Evolutionary conservation across 2,797 vertebrate genomes (phyloP).

Genomic region (Calcarius lapponicus): DNA sequence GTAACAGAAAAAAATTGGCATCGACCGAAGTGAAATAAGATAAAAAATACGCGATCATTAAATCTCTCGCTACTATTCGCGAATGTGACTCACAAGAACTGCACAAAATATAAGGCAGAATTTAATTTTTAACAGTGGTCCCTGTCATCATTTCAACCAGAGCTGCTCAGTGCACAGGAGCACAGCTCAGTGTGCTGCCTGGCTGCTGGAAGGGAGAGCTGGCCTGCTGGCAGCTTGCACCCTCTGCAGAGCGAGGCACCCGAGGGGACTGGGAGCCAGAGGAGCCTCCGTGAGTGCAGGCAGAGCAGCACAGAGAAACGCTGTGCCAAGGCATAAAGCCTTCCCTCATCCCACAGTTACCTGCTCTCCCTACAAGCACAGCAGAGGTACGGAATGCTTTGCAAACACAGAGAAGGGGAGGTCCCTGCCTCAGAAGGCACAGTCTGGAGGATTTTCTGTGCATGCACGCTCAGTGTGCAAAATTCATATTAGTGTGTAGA

Average conservation of each 20-base stretch:
- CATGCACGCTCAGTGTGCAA: fast-evolving
- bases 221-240: background rate
- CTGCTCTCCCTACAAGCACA: background rate
- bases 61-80: constrained; percentile 99
- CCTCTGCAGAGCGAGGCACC: background rate
- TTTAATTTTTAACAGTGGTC: constrained; percentile 98
- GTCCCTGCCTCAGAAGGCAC: background rate
- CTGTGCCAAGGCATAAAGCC: background rate
- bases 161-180: constrained; percentile 65
- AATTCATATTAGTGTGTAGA: background rate
- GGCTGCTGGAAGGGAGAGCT: background rate
- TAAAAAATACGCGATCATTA: constrained; percentile 99
- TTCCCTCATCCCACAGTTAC: background rate
- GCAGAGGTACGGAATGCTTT: fast-evolving
- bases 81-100: constrained; percentile 98
- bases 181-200: background rate
- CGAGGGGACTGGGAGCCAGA: background rate
- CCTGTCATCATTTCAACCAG: constrained; percentile 98
- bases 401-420: background rate
- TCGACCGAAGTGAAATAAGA: constrained; percentile 97
- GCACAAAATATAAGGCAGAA: constrained; percentile 98
- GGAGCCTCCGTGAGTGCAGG: background rate
- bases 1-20: constrained; percentile 99
- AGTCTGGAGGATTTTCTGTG: background rate
- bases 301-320: background rate